Percentiles rank a stretch among this genome's conserved stretches.
phyloP scores from a whole-genome alignment of 1,140 invertebrate genomes.

The Brachystomella parvula region DNA sequence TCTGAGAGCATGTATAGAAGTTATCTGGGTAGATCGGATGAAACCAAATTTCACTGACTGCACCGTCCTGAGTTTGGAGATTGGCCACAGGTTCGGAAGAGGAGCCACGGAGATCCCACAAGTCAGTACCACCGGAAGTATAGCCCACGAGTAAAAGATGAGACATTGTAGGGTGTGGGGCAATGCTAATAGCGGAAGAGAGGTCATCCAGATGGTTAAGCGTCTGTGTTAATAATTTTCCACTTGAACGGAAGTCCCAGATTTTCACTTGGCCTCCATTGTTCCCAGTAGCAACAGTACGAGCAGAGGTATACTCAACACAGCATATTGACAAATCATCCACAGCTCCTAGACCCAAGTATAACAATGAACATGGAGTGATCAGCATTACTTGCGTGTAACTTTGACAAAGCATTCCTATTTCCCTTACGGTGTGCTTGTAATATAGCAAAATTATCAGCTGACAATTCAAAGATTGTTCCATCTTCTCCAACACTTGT shows the following conservation, averaged over 20 bases:
- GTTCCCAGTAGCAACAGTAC: conserved; percentile 13
- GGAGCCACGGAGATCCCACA: conserved; percentile 13
- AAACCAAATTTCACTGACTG: conserved; percentile 11
- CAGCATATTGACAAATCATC: conserved; percentile 15
- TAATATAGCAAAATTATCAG: not conserved
- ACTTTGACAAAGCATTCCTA: not conserved
- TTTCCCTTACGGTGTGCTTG: not conserved
- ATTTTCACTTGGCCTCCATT: conserved; percentile 20
- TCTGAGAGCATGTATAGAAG: conserved; percentile 17
- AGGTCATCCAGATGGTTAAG: conserved; percentile 17
- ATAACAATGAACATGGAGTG: not conserved
- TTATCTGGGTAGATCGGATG: conserved; percentile 16
- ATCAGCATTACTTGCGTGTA: not conserved
- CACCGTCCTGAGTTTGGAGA: not conserved
- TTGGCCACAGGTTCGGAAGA: conserved; percentile 18
- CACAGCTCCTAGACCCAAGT: not conserved
- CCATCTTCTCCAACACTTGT: conserved; percentile 18
- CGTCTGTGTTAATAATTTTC: not conserved
- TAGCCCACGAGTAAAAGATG: conserved; percentile 21
- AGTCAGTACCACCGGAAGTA: conserved; percentile 17
- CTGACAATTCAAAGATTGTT: conserved; percentile 9
- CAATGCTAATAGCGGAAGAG: conserved; percentile 14
- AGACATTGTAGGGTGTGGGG: conserved; percentile 13
- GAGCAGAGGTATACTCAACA: not conserved
- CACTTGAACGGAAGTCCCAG: conserved; percentile 14